Evolutionary conservation across 2,888 invertebrate genomes (phyloP).

Genomic region (Arctia plantaginis): DNA sequence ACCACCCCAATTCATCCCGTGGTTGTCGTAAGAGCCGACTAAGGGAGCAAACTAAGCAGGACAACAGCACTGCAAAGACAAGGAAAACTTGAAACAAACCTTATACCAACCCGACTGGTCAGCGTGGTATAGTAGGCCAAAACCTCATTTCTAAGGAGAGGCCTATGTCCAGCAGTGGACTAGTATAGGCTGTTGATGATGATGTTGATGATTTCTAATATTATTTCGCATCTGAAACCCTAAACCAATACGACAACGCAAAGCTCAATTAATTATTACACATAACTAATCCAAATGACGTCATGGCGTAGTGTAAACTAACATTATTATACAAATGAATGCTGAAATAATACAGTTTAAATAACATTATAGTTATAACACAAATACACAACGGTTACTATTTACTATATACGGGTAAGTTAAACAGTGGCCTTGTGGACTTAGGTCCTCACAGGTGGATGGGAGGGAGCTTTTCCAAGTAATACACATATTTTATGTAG

Average conservation of each 20-base stretch:
- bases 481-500: not conserved
- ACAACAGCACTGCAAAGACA: no score
- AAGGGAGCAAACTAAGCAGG: no score
- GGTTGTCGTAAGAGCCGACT: no score
- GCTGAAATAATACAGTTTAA: slow-evolving; percentile 29
- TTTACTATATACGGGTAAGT: slow-evolving; percentile 8
- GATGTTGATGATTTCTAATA: not conserved
- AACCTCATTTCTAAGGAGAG: no score
- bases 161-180: no score
- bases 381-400: slow-evolving; percentile 25
- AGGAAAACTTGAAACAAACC: no score
- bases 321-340: slow-evolving; percentile 16
- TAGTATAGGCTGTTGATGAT: no score
- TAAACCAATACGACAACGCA: not conserved
- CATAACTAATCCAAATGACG: slow-evolving; percentile 17
- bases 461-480: not conserved
- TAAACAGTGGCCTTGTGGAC: slow-evolving; percentile 29
- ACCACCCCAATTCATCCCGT: no score
- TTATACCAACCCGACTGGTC: no score
- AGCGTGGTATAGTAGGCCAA: no score
- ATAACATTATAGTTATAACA: slow-evolving; percentile 33
- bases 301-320: slow-evolving; percentile 16
- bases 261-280: slow-evolving; percentile 21
- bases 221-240: not conserved
- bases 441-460: not conserved